Percentiles rank a stretch among this genome's conserved stretches.
Conservation (phyloP, 2,113 vertebrate genomes). For the Polypterus senegalus region DNA sequence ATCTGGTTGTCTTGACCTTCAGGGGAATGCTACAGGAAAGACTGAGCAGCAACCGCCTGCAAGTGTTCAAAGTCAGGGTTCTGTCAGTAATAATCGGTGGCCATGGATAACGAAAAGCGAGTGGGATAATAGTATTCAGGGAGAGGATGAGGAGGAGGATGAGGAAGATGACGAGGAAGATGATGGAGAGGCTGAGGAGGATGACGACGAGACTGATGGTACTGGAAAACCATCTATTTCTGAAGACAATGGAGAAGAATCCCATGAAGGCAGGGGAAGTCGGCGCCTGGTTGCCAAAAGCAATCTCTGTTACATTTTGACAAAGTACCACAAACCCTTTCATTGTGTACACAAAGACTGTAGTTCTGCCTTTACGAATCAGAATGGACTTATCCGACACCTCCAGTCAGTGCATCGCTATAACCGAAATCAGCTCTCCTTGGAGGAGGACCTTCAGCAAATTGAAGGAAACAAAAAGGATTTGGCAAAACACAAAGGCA, state of each 20-base stretch:
- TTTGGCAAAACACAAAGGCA: conserved; percentile 59
- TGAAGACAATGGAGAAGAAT: conserved; percentile 21
- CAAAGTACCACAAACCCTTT: conserved; percentile 87
- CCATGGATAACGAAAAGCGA: too few species aligned
- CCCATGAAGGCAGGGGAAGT: conserved; percentile 62
- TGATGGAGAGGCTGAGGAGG: conserved; percentile 13
- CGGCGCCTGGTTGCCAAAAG: conserved; percentile 75
- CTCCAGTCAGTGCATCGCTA: conserved; percentile 79
- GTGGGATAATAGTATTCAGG: too few species aligned
- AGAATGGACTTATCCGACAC: conserved; percentile 80
- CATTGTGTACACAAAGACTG: conserved; percentile 89
- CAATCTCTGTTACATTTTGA: conserved; percentile 80
- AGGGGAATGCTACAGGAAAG: conserved; percentile 47
- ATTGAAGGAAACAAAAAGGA: conserved; percentile 65
- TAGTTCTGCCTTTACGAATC: conserved; percentile 74
- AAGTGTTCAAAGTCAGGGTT: too few species aligned
- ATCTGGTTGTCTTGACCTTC: conserved; percentile 25
- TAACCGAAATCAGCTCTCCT: conserved; percentile 77
- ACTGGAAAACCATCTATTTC: conserved; percentile 19
- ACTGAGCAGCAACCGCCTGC: conserved; percentile 30
- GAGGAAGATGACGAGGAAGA: conserved; percentile 17
- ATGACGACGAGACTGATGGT: conserved; percentile 5
- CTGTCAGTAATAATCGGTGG: too few species aligned
- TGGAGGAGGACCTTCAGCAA: conserved; percentile 59
- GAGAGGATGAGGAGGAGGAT: neutral